phyloP scores from a whole-genome alignment of 2,113 vertebrate species.

The Conger conger region DNA sequence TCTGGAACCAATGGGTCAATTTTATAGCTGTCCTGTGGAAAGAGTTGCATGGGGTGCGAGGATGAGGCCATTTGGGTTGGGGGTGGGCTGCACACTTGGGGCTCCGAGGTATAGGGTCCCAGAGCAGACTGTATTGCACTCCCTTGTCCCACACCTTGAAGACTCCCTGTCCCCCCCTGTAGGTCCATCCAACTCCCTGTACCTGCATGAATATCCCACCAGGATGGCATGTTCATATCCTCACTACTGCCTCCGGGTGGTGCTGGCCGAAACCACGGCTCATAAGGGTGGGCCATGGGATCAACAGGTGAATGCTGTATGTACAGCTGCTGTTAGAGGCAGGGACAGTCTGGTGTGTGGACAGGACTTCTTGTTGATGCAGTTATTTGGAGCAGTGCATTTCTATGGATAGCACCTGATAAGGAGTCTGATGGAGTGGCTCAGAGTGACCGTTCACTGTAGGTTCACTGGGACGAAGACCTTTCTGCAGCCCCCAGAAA shows the following conservation, averaged over 20 bases:
- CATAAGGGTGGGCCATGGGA: constrained; percentile 88
- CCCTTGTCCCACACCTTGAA: constrained; percentile 72
- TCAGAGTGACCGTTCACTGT: not conserved
- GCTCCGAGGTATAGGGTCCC: constrained; percentile 79
- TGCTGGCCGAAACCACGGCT: constrained; percentile 88
- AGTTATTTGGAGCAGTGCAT: constrained; percentile 24
- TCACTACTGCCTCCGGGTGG: constrained; percentile 74
- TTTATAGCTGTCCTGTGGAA: constrained; percentile 79
- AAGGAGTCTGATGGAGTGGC: not conserved
- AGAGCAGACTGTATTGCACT: constrained; percentile 72
- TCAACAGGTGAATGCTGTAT: constrained; percentile 21
- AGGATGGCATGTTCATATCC: constrained; percentile 79
- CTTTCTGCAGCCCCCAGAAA: constrained; percentile 5
- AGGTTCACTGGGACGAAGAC: not conserved
- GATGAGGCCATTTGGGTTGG: constrained; percentile 69
- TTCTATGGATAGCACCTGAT: not conserved
- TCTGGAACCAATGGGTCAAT: constrained; percentile 65
- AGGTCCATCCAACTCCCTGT: constrained; percentile 88
- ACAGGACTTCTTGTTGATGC: constrained; percentile 30
- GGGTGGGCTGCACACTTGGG: constrained; percentile 80
- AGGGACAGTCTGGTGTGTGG: constrained; percentile 5
- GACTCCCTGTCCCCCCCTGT: constrained; percentile 69
- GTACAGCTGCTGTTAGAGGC: constrained; percentile 32
- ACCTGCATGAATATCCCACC: constrained; percentile 92
- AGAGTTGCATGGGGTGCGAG: constrained; percentile 73